Base-by-base conservation (phyloP, 2,797 vertebrate species). In the Varecia variegata region DNA sequence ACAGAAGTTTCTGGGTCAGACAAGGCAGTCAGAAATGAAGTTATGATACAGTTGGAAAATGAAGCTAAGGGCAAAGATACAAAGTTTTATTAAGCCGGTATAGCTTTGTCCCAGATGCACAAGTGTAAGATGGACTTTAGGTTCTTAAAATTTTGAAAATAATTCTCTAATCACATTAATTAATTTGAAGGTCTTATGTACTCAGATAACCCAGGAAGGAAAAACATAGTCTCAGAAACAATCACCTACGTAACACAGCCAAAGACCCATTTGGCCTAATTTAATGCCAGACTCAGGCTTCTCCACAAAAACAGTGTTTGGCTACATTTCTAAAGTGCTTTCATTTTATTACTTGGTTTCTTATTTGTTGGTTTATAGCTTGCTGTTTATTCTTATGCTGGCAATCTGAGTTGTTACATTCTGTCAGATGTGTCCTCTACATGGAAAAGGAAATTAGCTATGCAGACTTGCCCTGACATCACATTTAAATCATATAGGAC, bases 401-500 rank as follows among this genome's bases (percentile, higher is more conserved):
- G 52, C 77, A 80, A 35, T 62, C 77, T 79, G 40, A 80, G 43
- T 92, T 92, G 27, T 40, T 65, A 21, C 70, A 38, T 86, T 73
- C 80, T 71, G 23, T 95, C 74, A 77, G 52, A 93, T 47, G 56
- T 84, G 56, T 38, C 67, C 54, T 89, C 54, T 70, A 27, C 38
- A 32, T 71, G 40, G 35, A 74, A 96, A 93, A 94, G 88, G 87
- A 93, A 95, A 91, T 94, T 88, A 87, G 62, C 87, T 95, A 65
- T 35, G 9, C 88, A 95, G 52, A 43, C 32, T 56, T 95, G 52
- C 83, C 56, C 35, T 79, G 84, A 92, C 6, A 62, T 54, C 47
- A 81, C 47, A 62, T 94, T 67, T 89, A 96, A 97, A 93, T 96
- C 79, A 89, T 30, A 87, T 21, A 91, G 82, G 91, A 45, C 70